A percentile compares a stretch with the other conserved stretches of the same genome.
Conservation (phyloP, 2,113 vertebrate species). For the Eupsittula cactorum region DNA sequence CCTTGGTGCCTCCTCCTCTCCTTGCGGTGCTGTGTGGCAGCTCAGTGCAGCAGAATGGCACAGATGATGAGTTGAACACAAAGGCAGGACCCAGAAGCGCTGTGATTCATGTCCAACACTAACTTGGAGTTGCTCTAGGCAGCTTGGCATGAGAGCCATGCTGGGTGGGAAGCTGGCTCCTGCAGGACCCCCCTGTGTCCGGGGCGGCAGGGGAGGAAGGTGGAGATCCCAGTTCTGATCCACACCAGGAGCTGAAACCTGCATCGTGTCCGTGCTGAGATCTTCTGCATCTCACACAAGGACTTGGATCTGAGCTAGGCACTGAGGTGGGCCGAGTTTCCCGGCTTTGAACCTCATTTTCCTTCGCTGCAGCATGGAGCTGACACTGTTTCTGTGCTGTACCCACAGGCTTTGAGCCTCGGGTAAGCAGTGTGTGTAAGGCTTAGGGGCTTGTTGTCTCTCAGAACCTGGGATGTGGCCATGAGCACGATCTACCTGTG, state of each 20-base stretch:
- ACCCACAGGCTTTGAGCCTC: neutral
- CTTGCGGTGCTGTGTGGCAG: rapidly evolving
- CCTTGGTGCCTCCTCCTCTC: neutral
- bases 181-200: rapidly evolving
- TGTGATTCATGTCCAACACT: neutral
- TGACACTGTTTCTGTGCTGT: neutral
- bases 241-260: neutral
- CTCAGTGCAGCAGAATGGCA: neutral
- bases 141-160: neutral
- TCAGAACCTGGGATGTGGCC: neutral
- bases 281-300: neutral
- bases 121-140: neutral
- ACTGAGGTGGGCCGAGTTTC: neutral
- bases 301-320: neutral
- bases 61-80: neutral
- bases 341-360: neutral
- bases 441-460: neutral
- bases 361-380: rapidly evolving
- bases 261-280: neutral
- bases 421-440: neutral
- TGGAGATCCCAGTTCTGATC: neutral
- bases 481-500: neutral
- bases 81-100: neutral
- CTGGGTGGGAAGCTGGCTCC: neutral
- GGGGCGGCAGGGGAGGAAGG: neutral